Evolutionary conservation across 2,888 invertebrate species (phyloP).

Genomic region (Pheosia tremula): DNA sequence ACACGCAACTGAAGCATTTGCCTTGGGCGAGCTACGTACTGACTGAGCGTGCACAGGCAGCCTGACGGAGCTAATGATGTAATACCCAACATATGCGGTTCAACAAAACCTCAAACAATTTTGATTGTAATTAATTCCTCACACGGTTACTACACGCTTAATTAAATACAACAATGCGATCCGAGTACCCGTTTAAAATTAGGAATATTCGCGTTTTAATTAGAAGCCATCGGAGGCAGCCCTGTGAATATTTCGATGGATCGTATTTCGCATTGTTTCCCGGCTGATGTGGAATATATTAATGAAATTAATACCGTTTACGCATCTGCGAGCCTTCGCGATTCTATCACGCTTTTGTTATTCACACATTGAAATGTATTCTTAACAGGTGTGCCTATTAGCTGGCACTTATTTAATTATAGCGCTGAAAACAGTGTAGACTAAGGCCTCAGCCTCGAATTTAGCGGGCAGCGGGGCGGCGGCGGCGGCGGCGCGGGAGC

Average conservation of each 20-base stretch:
- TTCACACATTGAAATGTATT: not conserved
- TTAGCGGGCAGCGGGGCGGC: too few species aligned
- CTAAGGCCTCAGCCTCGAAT: too few species aligned
- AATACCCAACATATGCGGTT: not conserved
- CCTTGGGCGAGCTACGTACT: too few species aligned
- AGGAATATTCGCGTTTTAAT: conserved; percentile 37
- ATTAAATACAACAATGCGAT: conserved; percentile 24
- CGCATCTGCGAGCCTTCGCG: conserved; percentile 12
- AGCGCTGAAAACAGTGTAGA: too few species aligned
- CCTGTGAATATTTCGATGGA: conserved; percentile 33
- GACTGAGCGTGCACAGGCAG: too few species aligned
- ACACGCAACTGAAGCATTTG: too few species aligned
- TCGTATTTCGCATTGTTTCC: conserved; percentile 36
- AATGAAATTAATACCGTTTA: conserved; percentile 30
- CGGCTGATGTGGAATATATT: conserved; percentile 32
- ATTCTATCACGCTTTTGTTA: not conserved
- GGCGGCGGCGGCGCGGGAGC: too few species aligned
- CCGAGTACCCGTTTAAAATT: conserved; percentile 29
- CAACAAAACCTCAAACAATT: not conserved
- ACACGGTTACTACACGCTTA: conserved; percentile 11
- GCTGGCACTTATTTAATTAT: too few species aligned
- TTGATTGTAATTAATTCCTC: conserved; percentile 11
- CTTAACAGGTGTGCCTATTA: not conserved
- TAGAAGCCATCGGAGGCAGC: conserved; percentile 24
- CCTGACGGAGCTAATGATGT: not conserved